Conservation (phyloP, 1,140 invertebrate species). For the Fopius arisanus region DNA sequence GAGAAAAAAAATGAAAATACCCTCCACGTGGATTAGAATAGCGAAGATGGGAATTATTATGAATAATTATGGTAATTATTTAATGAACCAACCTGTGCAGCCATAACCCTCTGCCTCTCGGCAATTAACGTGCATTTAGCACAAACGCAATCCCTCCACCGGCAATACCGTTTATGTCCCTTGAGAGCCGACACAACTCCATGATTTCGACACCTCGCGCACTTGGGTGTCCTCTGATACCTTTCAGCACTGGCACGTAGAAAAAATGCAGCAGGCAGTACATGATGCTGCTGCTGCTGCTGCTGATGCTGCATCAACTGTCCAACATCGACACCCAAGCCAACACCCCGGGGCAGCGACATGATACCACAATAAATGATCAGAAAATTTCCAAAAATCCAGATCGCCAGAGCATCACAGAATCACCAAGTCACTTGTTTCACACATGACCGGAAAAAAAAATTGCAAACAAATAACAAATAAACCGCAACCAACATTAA, state of each 20-base stretch:
- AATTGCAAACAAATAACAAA: no score
- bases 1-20: no score
- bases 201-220: conserved; percentile 97
- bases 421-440: conserved; percentile 4
- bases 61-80: no score
- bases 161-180: conserved; percentile 96
- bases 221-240: conserved; percentile 98
- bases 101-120: conserved; percentile 98
- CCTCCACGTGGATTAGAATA: no score
- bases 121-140: conserved; percentile 99
- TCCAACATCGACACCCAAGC: conserved; percentile 80
- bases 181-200: conserved; percentile 97
- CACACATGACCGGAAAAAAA: neutral
- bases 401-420: neutral
- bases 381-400: neutral
- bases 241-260: conserved; percentile 86
- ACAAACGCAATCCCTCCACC: conserved; percentile 95
- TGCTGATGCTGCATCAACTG: conserved; percentile 75
- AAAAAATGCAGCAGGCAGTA: conserved; percentile 84
- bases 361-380: conserved; percentile 58
- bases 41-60: no score
- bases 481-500: no score
- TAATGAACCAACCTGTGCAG: conserved; percentile 77
- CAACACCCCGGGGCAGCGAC: conserved; percentile 71
- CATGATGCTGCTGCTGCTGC: conserved; percentile 77